These are phyloP conservation scores for Ptychodera flava DNA, from an alignment of 35 echinoderm and acorn worm genomes.

Conservation along the genomic window DNA sequence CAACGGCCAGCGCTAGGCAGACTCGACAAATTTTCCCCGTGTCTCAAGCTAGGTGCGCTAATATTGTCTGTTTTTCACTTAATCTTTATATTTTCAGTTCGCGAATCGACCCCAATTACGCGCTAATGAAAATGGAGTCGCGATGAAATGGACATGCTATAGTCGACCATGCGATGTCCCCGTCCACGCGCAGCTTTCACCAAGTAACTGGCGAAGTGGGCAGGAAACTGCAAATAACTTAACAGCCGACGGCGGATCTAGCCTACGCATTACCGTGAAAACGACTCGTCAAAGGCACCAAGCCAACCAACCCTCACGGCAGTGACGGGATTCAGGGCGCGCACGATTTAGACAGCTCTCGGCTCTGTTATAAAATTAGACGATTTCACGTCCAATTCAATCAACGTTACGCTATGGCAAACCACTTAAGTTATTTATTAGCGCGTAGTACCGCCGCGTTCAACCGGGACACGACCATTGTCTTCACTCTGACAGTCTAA, in stretches of 20 bases:
- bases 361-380: background rate
- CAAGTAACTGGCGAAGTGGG: background rate
- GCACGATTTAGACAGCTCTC: no score
- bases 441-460: background rate
- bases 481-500: background rate
- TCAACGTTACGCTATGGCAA: background rate
- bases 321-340: no score
- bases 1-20: no score
- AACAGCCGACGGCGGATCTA: background rate
- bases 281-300: no score
- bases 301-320: no score
- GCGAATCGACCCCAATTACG: background rate
- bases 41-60: no score
- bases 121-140: background rate
- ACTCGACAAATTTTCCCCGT: no score
- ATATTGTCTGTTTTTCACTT: no score
- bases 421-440: background rate
- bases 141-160: background rate
- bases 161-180: background rate
- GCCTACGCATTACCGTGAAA: background rate
- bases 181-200: background rate
- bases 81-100: background rate
- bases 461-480: background rate
- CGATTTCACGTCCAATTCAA: background rate
- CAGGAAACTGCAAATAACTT: background rate